Evolutionary conservation across 2,888 invertebrate species (phyloP), one percentile per base, ranked within the genome.

Genomic region (Leptinotarsa tumamoca): DNA sequence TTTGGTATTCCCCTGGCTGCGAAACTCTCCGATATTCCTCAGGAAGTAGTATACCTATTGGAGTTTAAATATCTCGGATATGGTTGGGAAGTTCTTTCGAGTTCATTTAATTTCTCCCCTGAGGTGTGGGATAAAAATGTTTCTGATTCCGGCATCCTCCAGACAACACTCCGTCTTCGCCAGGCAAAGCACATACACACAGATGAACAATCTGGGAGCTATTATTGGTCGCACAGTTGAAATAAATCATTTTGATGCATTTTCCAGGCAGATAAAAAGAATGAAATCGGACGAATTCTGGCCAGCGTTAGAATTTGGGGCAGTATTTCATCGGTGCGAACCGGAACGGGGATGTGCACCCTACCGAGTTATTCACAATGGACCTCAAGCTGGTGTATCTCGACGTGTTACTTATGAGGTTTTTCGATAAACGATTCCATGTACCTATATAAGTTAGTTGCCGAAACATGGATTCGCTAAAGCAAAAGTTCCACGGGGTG

Each of bases 121-220:
- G 78, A 74, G 76, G 56, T 21, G 33, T 54, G 21, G 68, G 72
- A 75, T 75, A 75, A 78, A 78, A 78, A 79, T 77, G 72, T 72
- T 75, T 73, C 72, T 74, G 79, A 79, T 81, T 81, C 76, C 72
- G 67, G 72, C 67, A 73, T 74, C 66, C 74, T 80, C 79, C 67
- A 71, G 78, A 73, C 73, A 77, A 73, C 69, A 67, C 71, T 78
- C 68, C 66, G 74, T 85, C 84, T 85, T 78, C 73, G 74, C 85
- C 84, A 85, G 85, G 86, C 86, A 85, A 84, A 86, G 85, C 85
- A 85, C 85, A 86, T 86, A 85, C 86, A 87, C 87, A 86, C 85
- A 87, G 86, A 87, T 87, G 87, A 87, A 87, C 87, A 87, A 85
- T 85, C 85, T 86, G 88, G 87, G 87, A 87, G 86, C 87, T 87